A percentile compares a stretch with the other conserved stretches of the same genome.
These are phyloP conservation scores for Poeciliopsis infans DNA, from an alignment of 2,797 vertebrate genomes.

Conservation along the genomic window DNA sequence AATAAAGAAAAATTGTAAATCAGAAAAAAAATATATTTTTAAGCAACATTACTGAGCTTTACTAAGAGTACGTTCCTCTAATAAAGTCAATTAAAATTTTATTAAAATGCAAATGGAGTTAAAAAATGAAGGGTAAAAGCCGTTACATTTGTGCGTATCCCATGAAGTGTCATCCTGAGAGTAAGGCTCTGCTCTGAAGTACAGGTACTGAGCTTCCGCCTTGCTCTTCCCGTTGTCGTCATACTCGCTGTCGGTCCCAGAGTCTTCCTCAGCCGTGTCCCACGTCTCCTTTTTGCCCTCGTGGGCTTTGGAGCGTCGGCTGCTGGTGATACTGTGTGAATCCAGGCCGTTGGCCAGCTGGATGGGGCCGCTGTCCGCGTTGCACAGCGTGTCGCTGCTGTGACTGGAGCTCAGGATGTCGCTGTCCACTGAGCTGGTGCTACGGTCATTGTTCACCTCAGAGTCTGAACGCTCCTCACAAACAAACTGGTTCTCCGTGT, in stretches of 20 bases:
- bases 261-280: slow-evolving; percentile 98
- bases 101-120: not conserved
- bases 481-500: slow-evolving; percentile 88
- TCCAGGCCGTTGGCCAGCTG: slow-evolving; percentile 96
- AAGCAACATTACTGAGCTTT: too few species aligned
- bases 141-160: slow-evolving; percentile 92
- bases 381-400: slow-evolving; percentile 98
- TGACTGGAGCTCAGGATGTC: slow-evolving; percentile 99
- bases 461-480: slow-evolving; percentile 96
- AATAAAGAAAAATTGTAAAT: too few species aligned
- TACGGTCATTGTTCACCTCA: slow-evolving; percentile 97
- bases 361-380: slow-evolving; percentile 90
- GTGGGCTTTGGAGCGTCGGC: slow-evolving; percentile 95
- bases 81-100: not conserved
- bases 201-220: slow-evolving; percentile 89
- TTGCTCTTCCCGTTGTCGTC: slow-evolving; percentile 96
- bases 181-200: slow-evolving; percentile 91
- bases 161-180: slow-evolving; percentile 84
- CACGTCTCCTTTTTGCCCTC: slow-evolving; percentile 98
- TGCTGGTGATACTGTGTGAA: slow-evolving; percentile 98
- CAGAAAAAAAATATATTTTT: too few species aligned
- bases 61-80: not conserved
- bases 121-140: slow-evolving; percentile 1
- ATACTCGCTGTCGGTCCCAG: slow-evolving; percentile 97
- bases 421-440: slow-evolving; percentile 98